A percentile compares a stretch with the other conserved stretches of the same genome.
Evolutionary conservation across 2,888 invertebrate species (phyloP).

Genomic region (Cremastinae sp.): DNA sequence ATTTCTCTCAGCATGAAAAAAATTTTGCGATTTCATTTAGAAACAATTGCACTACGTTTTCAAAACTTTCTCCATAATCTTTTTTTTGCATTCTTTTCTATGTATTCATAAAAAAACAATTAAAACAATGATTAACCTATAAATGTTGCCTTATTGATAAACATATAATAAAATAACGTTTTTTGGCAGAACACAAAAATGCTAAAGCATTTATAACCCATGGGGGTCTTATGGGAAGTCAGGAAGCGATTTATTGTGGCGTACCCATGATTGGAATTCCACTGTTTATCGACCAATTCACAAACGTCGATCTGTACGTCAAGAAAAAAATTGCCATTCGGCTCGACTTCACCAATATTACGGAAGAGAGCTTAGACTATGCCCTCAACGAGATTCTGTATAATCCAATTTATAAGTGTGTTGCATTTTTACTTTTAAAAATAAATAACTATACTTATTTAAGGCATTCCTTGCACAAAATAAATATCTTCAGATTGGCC

Average conservation of each 20-base stretch:
- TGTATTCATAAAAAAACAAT: background rate
- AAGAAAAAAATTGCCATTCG: slow-evolving; percentile 67
- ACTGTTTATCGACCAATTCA: slow-evolving; percentile 73
- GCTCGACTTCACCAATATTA: slow-evolving; percentile 62
- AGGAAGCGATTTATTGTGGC: slow-evolving; percentile 72
- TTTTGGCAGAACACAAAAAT: slow-evolving; percentile 71
- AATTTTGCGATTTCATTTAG: no score
- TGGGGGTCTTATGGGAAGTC: slow-evolving; percentile 74
- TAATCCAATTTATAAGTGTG: slow-evolving; percentile 70
- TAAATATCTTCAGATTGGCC: background rate
- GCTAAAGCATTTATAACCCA: slow-evolving; percentile 75
- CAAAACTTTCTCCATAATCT: no score
- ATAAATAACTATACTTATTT: no score
- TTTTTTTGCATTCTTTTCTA: no score
- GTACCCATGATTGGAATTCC: slow-evolving; percentile 76
- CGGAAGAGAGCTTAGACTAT: slow-evolving; percentile 65
- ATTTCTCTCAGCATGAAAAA: no score
- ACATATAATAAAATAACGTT: no score
- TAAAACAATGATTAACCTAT: no score
- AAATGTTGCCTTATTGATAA: no score
- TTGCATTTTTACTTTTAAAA: background rate
- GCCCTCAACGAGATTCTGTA: slow-evolving; percentile 68
- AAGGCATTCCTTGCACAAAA: background rate
- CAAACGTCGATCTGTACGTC: slow-evolving; percentile 67
- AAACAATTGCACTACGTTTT: no score